These are phyloP conservation scores for Temnothorax rugatulus DNA, from an alignment of 2,888 invertebrate species.

Conservation along the genomic window DNA sequence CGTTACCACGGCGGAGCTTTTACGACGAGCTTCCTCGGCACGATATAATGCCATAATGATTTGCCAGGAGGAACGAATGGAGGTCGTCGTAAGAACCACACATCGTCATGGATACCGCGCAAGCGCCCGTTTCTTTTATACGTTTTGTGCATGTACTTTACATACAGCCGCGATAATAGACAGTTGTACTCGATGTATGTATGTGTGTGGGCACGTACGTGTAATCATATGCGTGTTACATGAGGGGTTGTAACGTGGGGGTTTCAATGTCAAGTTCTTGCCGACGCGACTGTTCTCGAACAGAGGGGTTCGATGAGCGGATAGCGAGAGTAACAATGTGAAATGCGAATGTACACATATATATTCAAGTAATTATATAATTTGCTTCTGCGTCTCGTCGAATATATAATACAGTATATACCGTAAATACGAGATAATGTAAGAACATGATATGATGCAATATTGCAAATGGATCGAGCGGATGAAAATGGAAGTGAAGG, in stretches of 20 bases:
- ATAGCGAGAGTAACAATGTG: background rate
- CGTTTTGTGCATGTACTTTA: slow-evolving; percentile 56
- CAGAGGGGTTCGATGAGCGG: background rate
- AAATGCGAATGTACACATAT: background rate
- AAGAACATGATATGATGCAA: too few species aligned
- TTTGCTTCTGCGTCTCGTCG: too few species aligned
- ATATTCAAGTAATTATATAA: background rate
- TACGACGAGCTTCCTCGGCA: slow-evolving; percentile 49
- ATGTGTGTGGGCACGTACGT: too few species aligned
- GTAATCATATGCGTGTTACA: slow-evolving; percentile 22
- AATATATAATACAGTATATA: too few species aligned
- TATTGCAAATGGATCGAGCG: too few species aligned
- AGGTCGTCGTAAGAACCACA: slow-evolving; percentile 70
- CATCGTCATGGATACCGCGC: slow-evolving; percentile 67
- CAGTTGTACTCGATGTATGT: background rate
- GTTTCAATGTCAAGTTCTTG: slow-evolving; percentile 73
- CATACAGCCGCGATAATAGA: slow-evolving; percentile 62
- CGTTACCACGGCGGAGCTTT: slow-evolving; percentile 27
- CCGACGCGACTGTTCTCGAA: slow-evolving; percentile 48
- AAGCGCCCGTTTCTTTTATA: slow-evolving; percentile 57
- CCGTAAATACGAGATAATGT: too few species aligned
- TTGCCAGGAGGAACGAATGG: slow-evolving; percentile 67
- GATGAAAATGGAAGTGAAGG: too few species aligned
- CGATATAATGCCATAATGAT: slow-evolving; percentile 68
- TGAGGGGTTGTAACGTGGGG: slow-evolving; percentile 35